Base-by-base conservation (phyloP, 2,888 invertebrate genomes). In the Congeria kusceri region DNA sequence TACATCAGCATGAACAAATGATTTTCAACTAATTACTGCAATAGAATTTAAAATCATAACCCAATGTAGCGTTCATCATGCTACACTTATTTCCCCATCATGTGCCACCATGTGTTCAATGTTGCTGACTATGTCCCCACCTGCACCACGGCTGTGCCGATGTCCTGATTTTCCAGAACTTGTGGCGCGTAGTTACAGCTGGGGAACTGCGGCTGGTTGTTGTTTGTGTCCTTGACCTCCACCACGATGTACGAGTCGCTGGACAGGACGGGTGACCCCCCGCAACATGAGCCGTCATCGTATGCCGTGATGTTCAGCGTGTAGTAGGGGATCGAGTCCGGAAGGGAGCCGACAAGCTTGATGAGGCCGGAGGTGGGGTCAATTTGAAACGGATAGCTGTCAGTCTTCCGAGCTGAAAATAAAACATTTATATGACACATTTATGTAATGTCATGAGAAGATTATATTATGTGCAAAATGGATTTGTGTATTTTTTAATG, bases 271-370 rank as follows among this genome's bases (percentile, higher is more conserved):
- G 72, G 67, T 3, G 97, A 97, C 85, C 97, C 97, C 18, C 96
- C 96, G 93, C 99, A 99, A 93, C 99, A 99, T 0, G 97, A 97
- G 0, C 99, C 99, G 93, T 99, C 99, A 92, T 99, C 99, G 95
- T 97, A 96, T 1, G 99, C 99, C 0, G 98, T 98, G 11, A 99
- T 98, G 93, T 99, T 99, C 74, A 99, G 94, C 92, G 98, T 98
- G 92, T 99, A 99, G 93, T 98, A 87, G 4, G 88, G 87, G 5
- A 82, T 76, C 25, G 84, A 82, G 27, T 87, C 83, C n/a, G 91
- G 91, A 20, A 93, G 84, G 0, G 79, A 44, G 11, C 89, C 85
- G 0, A 85, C 86, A 65, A 93, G 85, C 13, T 88, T 87, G 59
- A 92, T 90, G 13, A 94, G 91, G 15, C 93, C 93, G 20, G 93